These are phyloP conservation scores for Rapana venosa DNA, from an alignment of 2,888 invertebrate species.

Conservation along the genomic window DNA sequence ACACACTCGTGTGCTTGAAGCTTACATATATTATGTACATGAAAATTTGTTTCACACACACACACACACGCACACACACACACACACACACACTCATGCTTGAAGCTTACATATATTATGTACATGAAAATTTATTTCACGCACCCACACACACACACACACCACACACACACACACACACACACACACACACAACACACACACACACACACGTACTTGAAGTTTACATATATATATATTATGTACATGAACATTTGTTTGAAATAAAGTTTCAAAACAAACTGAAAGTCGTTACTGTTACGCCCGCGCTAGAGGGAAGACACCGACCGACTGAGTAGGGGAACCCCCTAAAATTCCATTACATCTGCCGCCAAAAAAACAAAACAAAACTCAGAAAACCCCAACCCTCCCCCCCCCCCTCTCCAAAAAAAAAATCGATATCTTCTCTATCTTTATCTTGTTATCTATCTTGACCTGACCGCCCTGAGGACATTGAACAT, in stretches of 20 bases:
- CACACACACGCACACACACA: no score
- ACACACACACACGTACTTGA: background rate
- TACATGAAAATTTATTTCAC: background rate
- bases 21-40: background rate
- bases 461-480: no score
- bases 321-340: background rate
- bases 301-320: background rate
- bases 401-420: no score
- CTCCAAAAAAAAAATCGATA: no score
- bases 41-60: background rate
- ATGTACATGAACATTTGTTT: background rate
- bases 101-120: background rate
- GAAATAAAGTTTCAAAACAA: background rate
- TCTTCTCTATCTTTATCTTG: no score
- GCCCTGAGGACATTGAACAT: no score
- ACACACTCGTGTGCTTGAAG: background rate
- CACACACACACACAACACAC: background rate
- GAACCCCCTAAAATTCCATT: no score
- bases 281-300: background rate
- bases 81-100: slow-evolving; percentile 1
- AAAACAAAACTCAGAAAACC: no score
- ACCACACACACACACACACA: slow-evolving; percentile 6
- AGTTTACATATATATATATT: background rate
- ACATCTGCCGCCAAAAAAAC: no score
- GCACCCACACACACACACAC: no score